Evolutionary conservation across 2,888 invertebrate genomes (phyloP).

Genomic region (Parnassius glacialis): DNA sequence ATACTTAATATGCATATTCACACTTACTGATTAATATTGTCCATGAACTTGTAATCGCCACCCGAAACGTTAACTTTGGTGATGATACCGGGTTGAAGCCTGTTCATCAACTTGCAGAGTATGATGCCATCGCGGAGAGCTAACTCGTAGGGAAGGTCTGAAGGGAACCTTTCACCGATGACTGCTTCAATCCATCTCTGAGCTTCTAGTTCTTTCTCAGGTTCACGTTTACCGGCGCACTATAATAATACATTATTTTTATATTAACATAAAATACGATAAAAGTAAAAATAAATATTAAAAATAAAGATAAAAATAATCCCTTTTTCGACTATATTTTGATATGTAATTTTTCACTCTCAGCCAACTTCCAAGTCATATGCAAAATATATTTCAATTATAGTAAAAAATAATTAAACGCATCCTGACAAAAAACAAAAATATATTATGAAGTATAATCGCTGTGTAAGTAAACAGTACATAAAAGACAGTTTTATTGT

Average conservation of each 20-base stretch:
- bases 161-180: constrained; percentile 88
- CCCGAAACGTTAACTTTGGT: constrained; percentile 90
- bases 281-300: background rate
- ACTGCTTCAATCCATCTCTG: constrained; percentile 93
- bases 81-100: constrained; percentile 91
- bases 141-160: constrained; percentile 86
- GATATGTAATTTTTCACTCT: too few species aligned
- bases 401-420: too few species aligned
- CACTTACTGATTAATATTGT: constrained; percentile 94
- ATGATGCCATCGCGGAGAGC: constrained; percentile 91
- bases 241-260: constrained; percentile 57
- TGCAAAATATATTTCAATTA: too few species aligned
- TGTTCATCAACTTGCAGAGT: constrained; percentile 94
- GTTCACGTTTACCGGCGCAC: constrained; percentile 91
- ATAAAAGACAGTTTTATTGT: constrained; percentile 18
- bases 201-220: constrained; percentile 89
- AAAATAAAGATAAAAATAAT: too few species aligned
- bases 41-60: constrained; percentile 98
- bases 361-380: too few species aligned
- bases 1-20: background rate
- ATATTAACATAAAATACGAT: background rate
- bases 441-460: constrained; percentile 2
- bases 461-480: constrained; percentile 12
- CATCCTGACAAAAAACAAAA: too few species aligned
- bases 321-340: too few species aligned